Percentiles rank a stretch among this genome's conserved stretches.
Evolutionary conservation across 2,888 invertebrate species (phyloP).

Genomic region (Oligia fasciuncula): DNA sequence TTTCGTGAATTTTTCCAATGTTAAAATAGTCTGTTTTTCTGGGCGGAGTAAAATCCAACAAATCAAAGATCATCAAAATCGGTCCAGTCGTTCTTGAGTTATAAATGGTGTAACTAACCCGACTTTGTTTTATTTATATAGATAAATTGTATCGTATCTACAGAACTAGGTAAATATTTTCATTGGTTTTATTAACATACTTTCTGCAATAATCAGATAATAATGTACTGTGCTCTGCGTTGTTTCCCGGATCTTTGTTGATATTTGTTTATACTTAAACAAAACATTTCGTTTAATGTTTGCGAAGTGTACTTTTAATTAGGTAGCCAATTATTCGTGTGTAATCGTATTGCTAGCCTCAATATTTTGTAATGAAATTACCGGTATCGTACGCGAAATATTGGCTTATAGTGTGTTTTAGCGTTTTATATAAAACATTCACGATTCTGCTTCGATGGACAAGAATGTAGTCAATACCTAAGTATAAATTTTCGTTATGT

Average conservation of each 20-base stretch:
- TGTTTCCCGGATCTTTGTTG: constrained; percentile 44
- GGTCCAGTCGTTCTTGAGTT: too few species aligned
- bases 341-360: constrained; percentile 39
- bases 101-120: too few species aligned
- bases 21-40: too few species aligned
- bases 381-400: constrained; percentile 36
- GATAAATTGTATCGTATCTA: constrained; percentile 3
- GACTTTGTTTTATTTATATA: too few species aligned
- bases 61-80: too few species aligned
- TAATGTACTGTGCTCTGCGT: constrained; percentile 11
- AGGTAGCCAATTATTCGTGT: constrained; percentile 13
- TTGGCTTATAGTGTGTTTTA: constrained; percentile 26
- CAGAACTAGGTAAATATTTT: constrained; percentile 18
- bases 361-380: constrained; percentile 50
- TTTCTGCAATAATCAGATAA: constrained; percentile 19
- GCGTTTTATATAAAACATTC: constrained; percentile 20
- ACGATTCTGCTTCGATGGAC: constrained; percentile 13
- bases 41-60: too few species aligned
- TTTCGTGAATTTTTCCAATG: too few species aligned
- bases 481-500: background rate
- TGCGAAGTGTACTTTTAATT: constrained; percentile 14
- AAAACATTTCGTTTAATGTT: constrained; percentile 24
- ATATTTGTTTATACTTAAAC: constrained; percentile 38
- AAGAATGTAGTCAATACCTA: constrained; percentile 11
- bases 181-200: constrained; percentile 12